Evolutionary conservation across 2,888 invertebrate species (phyloP), one percentile per base, ranked within the genome.

Genomic region (Alviniconcha strummeri): DNA sequence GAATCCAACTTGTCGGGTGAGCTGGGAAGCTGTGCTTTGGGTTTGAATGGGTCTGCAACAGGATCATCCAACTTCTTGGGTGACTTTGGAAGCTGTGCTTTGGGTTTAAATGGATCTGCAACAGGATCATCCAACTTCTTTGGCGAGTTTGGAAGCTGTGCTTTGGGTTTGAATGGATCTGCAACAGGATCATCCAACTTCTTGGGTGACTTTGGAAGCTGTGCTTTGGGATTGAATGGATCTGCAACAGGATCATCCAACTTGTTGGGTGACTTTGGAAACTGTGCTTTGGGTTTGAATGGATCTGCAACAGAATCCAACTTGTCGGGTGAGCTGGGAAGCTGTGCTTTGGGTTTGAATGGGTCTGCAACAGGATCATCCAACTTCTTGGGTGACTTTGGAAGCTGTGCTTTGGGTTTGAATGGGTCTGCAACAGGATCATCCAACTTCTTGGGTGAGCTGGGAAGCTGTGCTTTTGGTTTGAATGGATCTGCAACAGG

Each of bases 101-200:
- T 52, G 8, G 78, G 11, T 54, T 72, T 64, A 17, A 77, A 60
- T 52, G 84, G 52, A 55, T 79, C 79, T 36, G 36, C 36, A 36
- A 36, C 36, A 13, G 8, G 17, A n/a, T 71, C 71, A n/a, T 17
- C 71, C 54, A 54, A 9, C 52, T 79, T 79, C 57, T 54, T 36
- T 77, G 85, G 84, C 8, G 85, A 88, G 77, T 84, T 84, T 36
- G 64, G 76, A 55, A 85, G 64, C 74, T 85, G 81, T 52, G 77
- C 8, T 79, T 80, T 79, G 52, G 85, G 36, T n/a, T 52, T 57
- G 54, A 60, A 60, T 77, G 54, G 80, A 9, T 56, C 75, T 17
- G 36, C 36, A 36, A 36, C 36, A 36, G 17, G 17, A 36, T 36
- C 36, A 36, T 36, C 36, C 36, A 36, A 36, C 36, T 36, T 36